Evolutionary conservation across 2,113 vertebrate genomes (phyloP).

Genomic region (Muscicapa adusta): DNA sequence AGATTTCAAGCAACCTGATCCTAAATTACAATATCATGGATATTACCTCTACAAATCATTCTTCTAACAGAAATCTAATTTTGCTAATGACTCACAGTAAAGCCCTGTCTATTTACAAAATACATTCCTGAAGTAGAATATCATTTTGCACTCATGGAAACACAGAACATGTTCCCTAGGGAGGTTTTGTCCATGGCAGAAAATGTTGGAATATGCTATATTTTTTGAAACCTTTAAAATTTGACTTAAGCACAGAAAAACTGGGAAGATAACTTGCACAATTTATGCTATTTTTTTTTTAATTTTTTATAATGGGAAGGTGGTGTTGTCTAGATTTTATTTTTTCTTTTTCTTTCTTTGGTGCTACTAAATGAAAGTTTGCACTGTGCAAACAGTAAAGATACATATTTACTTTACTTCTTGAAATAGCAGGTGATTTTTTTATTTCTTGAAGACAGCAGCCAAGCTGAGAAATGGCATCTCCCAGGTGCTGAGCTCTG

Average conservation of each 20-base stretch:
- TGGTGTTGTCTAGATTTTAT: fast-evolving
- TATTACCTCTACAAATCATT: background rate
- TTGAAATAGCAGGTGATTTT: background rate
- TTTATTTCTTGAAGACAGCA: background rate
- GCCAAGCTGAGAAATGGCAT: background rate
- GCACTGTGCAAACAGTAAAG: background rate
- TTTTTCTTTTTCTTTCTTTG: fast-evolving
- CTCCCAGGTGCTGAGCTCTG: background rate
- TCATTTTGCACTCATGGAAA: background rate
- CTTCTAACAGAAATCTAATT: background rate
- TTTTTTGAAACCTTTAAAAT: background rate
- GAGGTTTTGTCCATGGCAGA: background rate
- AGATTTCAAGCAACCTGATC: background rate
- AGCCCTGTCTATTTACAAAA: background rate
- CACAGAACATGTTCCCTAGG: background rate
- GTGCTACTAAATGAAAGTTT: background rate
- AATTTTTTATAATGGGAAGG: background rate
- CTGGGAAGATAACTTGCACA: background rate
- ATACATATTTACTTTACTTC: slow-evolving; percentile 1
- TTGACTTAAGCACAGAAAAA: background rate
- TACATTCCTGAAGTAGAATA: background rate
- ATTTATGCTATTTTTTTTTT: background rate
- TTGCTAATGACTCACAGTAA: background rate
- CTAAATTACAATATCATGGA: background rate
- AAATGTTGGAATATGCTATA: background rate